Conservation (phyloP, 2,797 vertebrate species). For the Urocyon cinereoargenteus region DNA sequence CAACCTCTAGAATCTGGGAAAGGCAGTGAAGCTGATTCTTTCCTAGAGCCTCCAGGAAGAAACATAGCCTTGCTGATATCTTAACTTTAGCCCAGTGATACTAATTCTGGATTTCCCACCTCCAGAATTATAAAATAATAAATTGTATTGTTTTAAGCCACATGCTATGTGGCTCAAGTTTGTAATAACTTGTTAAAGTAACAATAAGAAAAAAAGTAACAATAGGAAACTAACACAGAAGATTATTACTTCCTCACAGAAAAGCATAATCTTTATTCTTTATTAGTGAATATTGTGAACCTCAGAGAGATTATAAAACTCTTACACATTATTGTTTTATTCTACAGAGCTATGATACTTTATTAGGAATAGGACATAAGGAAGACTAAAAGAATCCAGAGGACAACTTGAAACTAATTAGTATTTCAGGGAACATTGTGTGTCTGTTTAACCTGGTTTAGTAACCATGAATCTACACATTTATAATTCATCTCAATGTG, state of each 20-base stretch:
- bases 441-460: constrained; percentile 12
- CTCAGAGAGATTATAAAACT: background rate
- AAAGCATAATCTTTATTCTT: background rate
- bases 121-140: background rate
- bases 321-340: background rate
- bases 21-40: background rate
- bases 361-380: background rate
- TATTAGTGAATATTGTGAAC: background rate
- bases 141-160: background rate
- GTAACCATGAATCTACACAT: background rate
- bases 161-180: background rate
- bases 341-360: background rate
- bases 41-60: background rate
- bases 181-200: background rate
- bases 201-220: background rate
- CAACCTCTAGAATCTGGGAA: background rate
- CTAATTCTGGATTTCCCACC: background rate
- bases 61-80: background rate
- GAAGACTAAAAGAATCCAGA: background rate
- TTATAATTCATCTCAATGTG: background rate
- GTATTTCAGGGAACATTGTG: background rate
- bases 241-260: background rate
- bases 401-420: background rate
- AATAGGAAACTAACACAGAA: background rate
- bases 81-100: background rate